These are phyloP conservation scores for Lasius fuliginosus DNA, from an alignment of 2,888 invertebrate species.

Conservation along the genomic window DNA sequence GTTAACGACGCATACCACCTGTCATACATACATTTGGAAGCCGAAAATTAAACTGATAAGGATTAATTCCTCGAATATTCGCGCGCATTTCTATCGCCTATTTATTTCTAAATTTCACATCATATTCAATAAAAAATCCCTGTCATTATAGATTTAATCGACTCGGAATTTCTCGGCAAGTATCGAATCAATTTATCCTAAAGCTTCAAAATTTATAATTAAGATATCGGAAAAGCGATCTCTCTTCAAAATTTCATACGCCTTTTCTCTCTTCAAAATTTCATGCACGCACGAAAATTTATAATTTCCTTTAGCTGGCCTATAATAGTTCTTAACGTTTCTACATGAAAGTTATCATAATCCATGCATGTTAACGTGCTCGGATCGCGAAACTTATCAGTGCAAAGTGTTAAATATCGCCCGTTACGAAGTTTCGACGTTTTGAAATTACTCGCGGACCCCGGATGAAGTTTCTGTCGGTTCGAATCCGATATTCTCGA, in stretches of 20 bases:
- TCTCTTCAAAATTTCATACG: neutral
- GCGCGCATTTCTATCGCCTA: neutral
- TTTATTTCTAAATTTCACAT: constrained; percentile 3
- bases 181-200: neutral
- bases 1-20: constrained; percentile 56
- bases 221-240: neutral
- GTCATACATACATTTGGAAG: neutral
- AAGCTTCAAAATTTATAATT: neutral
- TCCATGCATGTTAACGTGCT: constrained; percentile 56
- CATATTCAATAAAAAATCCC: neutral
- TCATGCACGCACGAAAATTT: neutral
- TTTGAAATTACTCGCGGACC: constrained; percentile 66
- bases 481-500: constrained; percentile 36
- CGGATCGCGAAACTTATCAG: constrained; percentile 64
- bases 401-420: constrained; percentile 66
- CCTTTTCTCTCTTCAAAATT: neutral
- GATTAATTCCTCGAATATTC: neutral
- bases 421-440: constrained; percentile 62
- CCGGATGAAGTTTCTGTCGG: constrained; percentile 43
- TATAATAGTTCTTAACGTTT: constrained; percentile 8
- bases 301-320: neutral
- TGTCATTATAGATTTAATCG: neutral
- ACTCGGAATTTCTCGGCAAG: neutral
- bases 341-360: constrained; percentile 27
- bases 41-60: neutral